Base-by-base conservation (phyloP, 2,888 invertebrate species). In the Ommatoiulus sabulosus region DNA sequence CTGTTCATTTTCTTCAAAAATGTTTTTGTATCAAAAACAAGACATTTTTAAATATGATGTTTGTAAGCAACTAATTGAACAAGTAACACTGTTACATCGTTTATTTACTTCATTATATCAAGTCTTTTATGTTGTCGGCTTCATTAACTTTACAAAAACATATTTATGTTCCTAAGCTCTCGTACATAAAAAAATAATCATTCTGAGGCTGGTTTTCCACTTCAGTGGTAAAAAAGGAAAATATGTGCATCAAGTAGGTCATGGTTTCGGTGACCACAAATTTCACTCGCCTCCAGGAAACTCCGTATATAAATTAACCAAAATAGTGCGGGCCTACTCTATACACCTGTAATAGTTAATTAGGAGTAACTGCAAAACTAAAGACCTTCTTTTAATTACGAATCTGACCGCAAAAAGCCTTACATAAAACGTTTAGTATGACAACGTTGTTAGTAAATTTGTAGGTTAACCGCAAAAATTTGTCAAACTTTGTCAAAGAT, bases 111-210 rank as follows among this genome's bases (percentile, higher is more conserved):
- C 63, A 63, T 63, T 63, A 63, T n/a, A 63, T n/a, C 17, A 63
- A 63, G 63, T 63, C 63, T n/a, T 72, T 72, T 24, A 72, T 72
- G 72, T 20, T 72, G 72, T 24, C 72, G 72, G 72, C 72, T 72
- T 72, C 72, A 72, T 72, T 72, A 72, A 24, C 24, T 72, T 72
- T 72, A 7, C 0, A 72, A 72, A 24, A 72, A 72, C 72, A 20
- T 72, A 24, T 72, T 72, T 20, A 72, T 1, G 20, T 24, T 72
- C 24, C 72, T 24, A 72, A 24, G 72, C 24, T 72, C 7, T 72
- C 20, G n/a, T 20, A 8, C 72, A 24, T 24, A 20, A 24, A 72
- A 52, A 72, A 63, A 72, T 20, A 12, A 20, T 72, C 4, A 72
- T 72, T 3, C 2, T 6, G 72, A 20, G 24, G 10, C 72, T n/a